phyloP scores from a whole-genome alignment of 2,888 invertebrate genomes.

The Drosophila nigricruria region DNA sequence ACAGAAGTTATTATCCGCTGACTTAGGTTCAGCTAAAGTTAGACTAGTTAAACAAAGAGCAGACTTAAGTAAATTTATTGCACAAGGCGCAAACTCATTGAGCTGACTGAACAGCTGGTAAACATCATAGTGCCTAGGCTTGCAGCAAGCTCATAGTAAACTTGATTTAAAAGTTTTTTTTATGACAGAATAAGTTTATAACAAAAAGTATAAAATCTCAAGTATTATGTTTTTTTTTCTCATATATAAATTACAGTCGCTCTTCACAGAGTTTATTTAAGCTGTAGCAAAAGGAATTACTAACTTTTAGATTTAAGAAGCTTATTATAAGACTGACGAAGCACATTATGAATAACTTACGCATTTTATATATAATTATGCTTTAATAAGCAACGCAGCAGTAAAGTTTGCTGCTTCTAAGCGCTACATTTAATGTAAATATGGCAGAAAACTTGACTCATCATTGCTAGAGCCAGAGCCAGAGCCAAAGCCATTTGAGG shows the following conservation, averaged over 20 bases:
- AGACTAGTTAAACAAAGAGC: background rate
- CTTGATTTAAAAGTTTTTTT: background rate
- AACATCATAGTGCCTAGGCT: no score
- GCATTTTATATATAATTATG: background rate
- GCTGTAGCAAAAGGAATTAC: background rate
- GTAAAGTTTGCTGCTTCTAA: background rate
- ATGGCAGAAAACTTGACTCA: slow-evolving; percentile 22
- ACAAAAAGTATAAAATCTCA: background rate
- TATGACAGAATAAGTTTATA: background rate
- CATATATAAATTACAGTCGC: background rate
- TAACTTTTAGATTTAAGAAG: slow-evolving; percentile 1
- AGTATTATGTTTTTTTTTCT: background rate
- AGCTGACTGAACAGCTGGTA: background rate
- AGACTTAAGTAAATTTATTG: background rate
- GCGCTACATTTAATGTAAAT: slow-evolving; percentile 20
- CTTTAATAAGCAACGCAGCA: slow-evolving; percentile 3
- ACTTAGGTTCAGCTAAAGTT: background rate
- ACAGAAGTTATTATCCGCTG: no score
- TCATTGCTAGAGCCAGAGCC: background rate
- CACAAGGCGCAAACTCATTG: background rate
- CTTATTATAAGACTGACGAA: background rate
- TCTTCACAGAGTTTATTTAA: background rate
- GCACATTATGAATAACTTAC: background rate
- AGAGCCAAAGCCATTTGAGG: slow-evolving; percentile 10
- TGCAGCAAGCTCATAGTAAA: background rate